These are phyloP conservation scores for Isotomurus palustris DNA, from an alignment of 2,888 invertebrate species.

Conservation along the genomic window DNA sequence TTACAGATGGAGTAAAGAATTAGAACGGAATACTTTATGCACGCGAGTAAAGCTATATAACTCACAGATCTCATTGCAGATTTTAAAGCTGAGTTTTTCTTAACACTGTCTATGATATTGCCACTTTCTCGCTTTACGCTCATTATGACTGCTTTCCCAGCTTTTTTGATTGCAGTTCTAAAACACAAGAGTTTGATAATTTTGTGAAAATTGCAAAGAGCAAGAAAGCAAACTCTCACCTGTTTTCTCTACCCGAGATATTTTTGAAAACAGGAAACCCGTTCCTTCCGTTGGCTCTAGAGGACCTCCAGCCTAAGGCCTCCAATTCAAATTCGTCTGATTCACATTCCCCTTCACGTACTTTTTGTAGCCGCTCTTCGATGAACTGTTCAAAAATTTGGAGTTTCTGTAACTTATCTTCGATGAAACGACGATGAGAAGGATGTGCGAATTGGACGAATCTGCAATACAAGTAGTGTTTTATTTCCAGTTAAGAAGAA, in stretches of 20 bases:
- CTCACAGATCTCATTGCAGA: slow-evolving; percentile 43
- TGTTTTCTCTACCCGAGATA: slow-evolving; percentile 42
- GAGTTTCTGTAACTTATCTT: slow-evolving; percentile 75
- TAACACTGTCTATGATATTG: slow-evolving; percentile 42
- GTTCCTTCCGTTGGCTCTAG: slow-evolving; percentile 40
- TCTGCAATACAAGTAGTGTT: slow-evolving; percentile 60
- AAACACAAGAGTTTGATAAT: slow-evolving; percentile 7
- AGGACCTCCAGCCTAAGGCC: slow-evolving; percentile 54
- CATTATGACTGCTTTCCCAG: slow-evolving; percentile 46
- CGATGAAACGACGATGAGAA: slow-evolving; percentile 80
- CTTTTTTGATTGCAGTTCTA: slow-evolving; percentile 44
- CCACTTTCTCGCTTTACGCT: slow-evolving; percentile 44
- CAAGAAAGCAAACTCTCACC: slow-evolving; percentile 17
- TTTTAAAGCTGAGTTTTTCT: slow-evolving; percentile 44
- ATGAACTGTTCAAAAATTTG: slow-evolving; percentile 96
- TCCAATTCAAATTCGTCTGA: slow-evolving; percentile 94
- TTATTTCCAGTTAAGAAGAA: background rate
- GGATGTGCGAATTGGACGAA: slow-evolving; percentile 81
- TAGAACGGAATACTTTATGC: slow-evolving; percentile 1
- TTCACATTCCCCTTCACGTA: slow-evolving; percentile 88
- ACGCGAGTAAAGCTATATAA: background rate
- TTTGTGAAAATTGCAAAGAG: background rate
- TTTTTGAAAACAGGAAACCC: slow-evolving; percentile 37
- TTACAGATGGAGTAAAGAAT: background rate
- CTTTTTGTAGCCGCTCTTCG: slow-evolving; percentile 84